Evolutionary conservation across 2,113 vertebrate genomes (phyloP).

Genomic region (Otolemur garnettii): DNA sequence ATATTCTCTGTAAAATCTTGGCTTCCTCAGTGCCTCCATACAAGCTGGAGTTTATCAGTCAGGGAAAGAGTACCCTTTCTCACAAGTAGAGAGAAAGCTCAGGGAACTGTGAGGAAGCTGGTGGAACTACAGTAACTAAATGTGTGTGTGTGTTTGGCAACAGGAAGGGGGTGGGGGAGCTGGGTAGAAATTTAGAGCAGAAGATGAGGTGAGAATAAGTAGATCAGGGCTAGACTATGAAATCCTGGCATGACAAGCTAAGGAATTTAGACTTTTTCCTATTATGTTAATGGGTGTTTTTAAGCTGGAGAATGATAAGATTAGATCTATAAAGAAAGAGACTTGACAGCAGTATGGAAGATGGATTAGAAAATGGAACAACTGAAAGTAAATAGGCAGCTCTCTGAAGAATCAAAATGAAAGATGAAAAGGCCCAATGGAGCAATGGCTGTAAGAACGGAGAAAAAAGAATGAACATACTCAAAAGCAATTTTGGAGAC

Average conservation of each 20-base stretch:
- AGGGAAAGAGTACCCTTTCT: background rate
- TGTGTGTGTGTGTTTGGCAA: background rate
- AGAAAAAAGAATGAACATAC: conserved; percentile 26
- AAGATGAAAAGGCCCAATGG: conserved; percentile 46
- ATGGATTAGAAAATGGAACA: conserved; percentile 48
- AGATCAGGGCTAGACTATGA: background rate
- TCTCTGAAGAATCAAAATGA: conserved; percentile 16
- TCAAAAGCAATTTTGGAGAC: conserved; percentile 57
- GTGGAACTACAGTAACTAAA: background rate
- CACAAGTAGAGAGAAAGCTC: background rate
- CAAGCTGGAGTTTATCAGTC: background rate
- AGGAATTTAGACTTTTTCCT: conserved; percentile 26
- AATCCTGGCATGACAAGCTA: conserved; percentile 3
- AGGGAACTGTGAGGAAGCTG: background rate
- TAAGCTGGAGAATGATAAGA: conserved; percentile 40
- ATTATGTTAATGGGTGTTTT: conserved; percentile 18
- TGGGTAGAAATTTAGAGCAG: background rate
- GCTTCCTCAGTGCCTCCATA: conserved; percentile 17
- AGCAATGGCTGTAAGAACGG: background rate
- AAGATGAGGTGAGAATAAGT: conserved; percentile 47
- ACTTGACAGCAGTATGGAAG: conserved; percentile 36
- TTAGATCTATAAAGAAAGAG: conserved; percentile 39
- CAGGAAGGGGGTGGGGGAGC: background rate
- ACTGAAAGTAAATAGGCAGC: conserved; percentile 9
- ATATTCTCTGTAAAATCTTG: background rate